phyloP scores from a whole-genome alignment of 1,140 invertebrate species.

The Pseudomyrmex gracilis region DNA sequence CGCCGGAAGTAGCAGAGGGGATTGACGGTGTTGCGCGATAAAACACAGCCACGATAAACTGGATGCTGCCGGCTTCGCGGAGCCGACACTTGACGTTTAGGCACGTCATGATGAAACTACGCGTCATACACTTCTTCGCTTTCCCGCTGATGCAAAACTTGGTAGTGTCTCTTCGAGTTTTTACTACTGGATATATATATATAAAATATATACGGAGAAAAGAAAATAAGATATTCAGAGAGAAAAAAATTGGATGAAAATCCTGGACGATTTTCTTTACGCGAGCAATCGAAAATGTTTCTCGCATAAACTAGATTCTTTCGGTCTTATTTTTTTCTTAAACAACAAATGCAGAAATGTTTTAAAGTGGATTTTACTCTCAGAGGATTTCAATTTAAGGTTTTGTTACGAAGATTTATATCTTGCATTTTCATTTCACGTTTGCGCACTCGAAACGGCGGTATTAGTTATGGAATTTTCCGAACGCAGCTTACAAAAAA shows the following conservation, averaged over 20 bases:
- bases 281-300: not conserved
- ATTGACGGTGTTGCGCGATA: slow-evolving; percentile 48
- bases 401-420: no score
- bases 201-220: not conserved
- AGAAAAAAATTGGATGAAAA: not conserved
- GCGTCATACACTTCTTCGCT: not conserved
- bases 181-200: not conserved
- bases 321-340: no score
- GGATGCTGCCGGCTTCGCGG: slow-evolving; percentile 40
- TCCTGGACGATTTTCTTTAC: not conserved
- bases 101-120: not conserved
- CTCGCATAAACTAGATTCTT: no score
- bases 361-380: no score
- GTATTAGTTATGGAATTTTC: no score
- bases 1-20: slow-evolving; percentile 27
- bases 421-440: no score
- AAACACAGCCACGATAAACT: slow-evolving; percentile 72
- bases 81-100: slow-evolving; percentile 41
- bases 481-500: not conserved
- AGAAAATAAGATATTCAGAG: not conserved
- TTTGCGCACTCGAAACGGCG: no score
- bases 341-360: no score
- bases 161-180: not conserved
- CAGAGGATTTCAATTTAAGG: no score
- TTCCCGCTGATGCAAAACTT: not conserved